Base-by-base conservation (phyloP, 2,113 vertebrate species). In the Dromiciops gliroides region DNA sequence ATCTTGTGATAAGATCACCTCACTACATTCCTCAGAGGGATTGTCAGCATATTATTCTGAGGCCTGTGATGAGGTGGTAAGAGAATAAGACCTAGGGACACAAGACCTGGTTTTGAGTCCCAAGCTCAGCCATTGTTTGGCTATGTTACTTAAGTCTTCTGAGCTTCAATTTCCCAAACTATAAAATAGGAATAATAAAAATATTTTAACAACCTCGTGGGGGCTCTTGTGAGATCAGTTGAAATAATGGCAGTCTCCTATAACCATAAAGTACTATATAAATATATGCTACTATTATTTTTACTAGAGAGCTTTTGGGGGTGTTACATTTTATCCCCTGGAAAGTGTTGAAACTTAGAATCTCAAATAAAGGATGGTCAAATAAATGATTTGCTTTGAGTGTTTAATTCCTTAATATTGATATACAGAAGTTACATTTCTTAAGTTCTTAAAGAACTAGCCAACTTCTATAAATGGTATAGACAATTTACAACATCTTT, bases 291-390 rank as follows among this genome's bases (percentile, higher is more conserved):
- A n/a, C 67, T n/a, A 19, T n/a, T n/a, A 75, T 75, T n/a, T n/a
- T 60, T 49, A 92, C 16, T 52, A 94, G 47, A 94, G 93, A 94
- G 52, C 49, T n/a, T 2, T 0, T 67, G 75, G 94, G 95, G 52
- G 95, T 89, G 89, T 95, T 96, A 93, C 0, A 50, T 49, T 49
- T 93, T 95, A 96, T 90, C 93, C 50, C 89, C 91, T 94, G 28
- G 31, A 53, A 75, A 89, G 89, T 92, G 37, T 95, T 95, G 93
- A 92, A 49, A 48, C 10, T 0, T 49, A 44, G 56, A 96, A 2
- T 75, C 67, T n/a, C 28, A 75, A n/a, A 16, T 75, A 75, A 75
- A 75, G 67, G 37, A n/a, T n/a, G n/a, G 14, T n/a, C 31, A 93
- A 51, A 93, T 44, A 93, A 51, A 93, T 44, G 93, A 48, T 94